Evolutionary conservation across 2,113 vertebrate genomes (phyloP).

Genomic region (Eolophus roseicapilla): DNA sequence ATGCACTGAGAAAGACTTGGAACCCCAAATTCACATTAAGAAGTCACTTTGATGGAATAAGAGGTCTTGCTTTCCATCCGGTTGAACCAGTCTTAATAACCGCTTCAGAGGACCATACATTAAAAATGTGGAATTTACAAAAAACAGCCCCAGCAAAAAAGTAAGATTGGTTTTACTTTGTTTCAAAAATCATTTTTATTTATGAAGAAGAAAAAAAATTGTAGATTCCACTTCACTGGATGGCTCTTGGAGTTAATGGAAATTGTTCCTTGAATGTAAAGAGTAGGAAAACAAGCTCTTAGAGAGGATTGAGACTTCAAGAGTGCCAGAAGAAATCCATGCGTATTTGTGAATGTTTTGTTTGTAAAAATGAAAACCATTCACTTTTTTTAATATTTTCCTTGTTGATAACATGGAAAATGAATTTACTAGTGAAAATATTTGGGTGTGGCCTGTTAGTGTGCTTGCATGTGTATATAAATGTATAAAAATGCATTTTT

Average conservation of each 20-base stretch:
- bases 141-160: conserved; percentile 98
- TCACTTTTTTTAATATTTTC: not conserved
- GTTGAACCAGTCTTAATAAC: conserved; percentile 95
- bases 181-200: not conserved
- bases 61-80: conserved; percentile 92
- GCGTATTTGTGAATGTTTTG: not conserved
- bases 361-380: not conserved
- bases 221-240: not conserved
- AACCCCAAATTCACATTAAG: conserved; percentile 97
- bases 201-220: not conserved
- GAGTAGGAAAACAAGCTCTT: not conserved
- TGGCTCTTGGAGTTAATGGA: not conserved
- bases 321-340: not conserved
- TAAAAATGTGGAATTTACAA: conserved; percentile 99
- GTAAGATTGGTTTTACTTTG: conserved; percentile 70
- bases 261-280: not conserved
- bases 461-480: not conserved
- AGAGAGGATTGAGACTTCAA: not conserved
- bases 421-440: conserved; percentile 4
- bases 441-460: not conserved
- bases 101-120: conserved; percentile 96
- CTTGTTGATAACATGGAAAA: not conserved
- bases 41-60: conserved; percentile 97
- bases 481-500: not conserved
- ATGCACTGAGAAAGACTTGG: conserved; percentile 97